A percentile compares a stretch with the other conserved stretches of the same genome.
Conservation (phyloP, 1,140 invertebrate genomes). For the Atta texana region DNA sequence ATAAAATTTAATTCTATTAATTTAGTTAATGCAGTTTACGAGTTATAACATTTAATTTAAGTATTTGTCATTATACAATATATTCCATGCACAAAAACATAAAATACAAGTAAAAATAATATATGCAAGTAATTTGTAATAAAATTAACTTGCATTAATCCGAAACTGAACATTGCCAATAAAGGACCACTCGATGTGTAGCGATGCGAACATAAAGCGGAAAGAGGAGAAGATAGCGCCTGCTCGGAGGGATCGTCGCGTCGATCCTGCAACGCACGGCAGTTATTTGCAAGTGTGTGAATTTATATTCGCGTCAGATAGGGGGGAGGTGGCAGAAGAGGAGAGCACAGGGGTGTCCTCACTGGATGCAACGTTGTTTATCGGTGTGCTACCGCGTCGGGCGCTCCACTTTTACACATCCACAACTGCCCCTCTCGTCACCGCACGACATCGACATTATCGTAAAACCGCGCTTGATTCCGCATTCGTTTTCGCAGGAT, state of each 20-base stretch:
- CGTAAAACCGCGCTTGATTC: conserved; percentile 71
- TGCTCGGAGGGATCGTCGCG: conserved; percentile 73
- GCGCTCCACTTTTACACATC: conserved; percentile 76
- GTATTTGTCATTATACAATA: not conserved
- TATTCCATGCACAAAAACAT: not conserved
- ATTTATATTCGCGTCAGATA: conserved; percentile 77
- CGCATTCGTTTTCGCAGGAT: conserved; percentile 52
- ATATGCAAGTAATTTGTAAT: conserved; percentile 6
- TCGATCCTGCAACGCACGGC: conserved; percentile 79
- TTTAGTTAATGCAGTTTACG: not conserved
- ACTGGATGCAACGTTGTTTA: conserved; percentile 81
- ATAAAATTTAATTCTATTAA: conserved; percentile 1
- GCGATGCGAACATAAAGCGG: conserved; percentile 31
- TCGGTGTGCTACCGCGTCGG: conserved; percentile 76
- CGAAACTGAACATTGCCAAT: conserved; percentile 44
- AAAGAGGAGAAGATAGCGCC: conserved; percentile 67
- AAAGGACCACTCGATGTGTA: conserved; percentile 44
- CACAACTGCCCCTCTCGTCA: conserved; percentile 61
- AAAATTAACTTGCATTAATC: conserved; percentile 42
- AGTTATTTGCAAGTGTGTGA: conserved; percentile 83
- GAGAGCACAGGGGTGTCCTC: conserved; percentile 68
- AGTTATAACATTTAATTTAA: conserved; percentile 1
- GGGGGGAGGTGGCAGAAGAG: conserved; percentile 53
- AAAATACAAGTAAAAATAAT: not conserved
- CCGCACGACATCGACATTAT: conserved; percentile 64